Percentiles rank a stretch among this genome's conserved stretches.
Evolutionary conservation across 2,888 invertebrate species (phyloP).

Genomic region (Zele albiditarsus): DNA sequence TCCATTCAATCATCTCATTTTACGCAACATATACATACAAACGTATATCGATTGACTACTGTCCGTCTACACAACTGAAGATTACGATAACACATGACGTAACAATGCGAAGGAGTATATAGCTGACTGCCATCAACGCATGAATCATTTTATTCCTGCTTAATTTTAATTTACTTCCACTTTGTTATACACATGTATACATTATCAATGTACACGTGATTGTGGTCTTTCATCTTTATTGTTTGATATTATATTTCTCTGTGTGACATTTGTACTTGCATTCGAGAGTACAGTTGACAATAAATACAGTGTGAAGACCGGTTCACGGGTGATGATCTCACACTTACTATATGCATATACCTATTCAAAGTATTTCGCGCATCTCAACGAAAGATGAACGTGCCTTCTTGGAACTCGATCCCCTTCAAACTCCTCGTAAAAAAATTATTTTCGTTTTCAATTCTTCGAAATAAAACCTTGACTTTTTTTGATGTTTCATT

Average conservation of each 20-base stretch:
- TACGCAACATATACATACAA: too few species aligned
- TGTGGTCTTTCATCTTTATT: neutral
- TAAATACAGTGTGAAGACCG: neutral
- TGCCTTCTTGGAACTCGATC: neutral
- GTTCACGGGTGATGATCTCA: neutral
- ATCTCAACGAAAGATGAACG: neutral
- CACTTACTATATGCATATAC: neutral
- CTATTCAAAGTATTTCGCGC: neutral
- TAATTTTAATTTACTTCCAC: conserved; percentile 42
- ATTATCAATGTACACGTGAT: neutral
- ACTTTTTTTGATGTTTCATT: neutral
- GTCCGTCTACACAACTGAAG: neutral
- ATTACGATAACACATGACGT: conserved; percentile 57
- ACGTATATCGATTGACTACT: neutral
- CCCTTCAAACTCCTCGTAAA: neutral
- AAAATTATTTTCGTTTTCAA: neutral
- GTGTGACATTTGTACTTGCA: neutral
- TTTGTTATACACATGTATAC: conserved; percentile 39
- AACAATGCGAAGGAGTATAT: conserved; percentile 53
- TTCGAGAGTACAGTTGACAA: neutral
- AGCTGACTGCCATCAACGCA: conserved; percentile 34
- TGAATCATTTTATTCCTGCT: conserved; percentile 28
- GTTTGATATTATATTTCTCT: neutral
- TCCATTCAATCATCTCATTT: too few species aligned
- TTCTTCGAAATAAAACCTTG: neutral